Evolutionary conservation across 2,113 vertebrate species (phyloP).

Genomic region (Bambusicola thoracicus): DNA sequence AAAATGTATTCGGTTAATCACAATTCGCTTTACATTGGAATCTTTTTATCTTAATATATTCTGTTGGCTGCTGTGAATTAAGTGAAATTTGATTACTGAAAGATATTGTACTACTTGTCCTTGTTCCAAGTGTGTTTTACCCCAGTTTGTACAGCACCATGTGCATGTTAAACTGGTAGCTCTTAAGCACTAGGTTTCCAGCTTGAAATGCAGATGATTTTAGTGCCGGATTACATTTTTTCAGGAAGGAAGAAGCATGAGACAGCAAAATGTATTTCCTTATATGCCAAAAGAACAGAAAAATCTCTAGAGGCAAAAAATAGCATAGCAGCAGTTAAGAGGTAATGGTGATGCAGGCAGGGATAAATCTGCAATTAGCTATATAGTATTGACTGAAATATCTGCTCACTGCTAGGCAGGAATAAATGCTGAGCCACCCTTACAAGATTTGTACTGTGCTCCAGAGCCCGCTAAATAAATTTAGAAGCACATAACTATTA

Average conservation of each 20-base stretch:
- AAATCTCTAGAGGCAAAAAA: not conserved
- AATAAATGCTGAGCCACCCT: not conserved
- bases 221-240: not conserved
- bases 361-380: not conserved
- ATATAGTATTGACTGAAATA: not conserved
- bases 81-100: not conserved
- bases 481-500: not conserved
- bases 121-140: not conserved
- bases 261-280: not conserved
- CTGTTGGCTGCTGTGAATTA: not conserved
- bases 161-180: not conserved
- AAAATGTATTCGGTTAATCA: not conserved
- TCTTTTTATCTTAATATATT: not conserved
- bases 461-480: constrained; percentile 15
- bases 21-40: not conserved
- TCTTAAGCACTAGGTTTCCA: not conserved
- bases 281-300: not conserved
- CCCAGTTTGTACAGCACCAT: not conserved
- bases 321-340: not conserved
- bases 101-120: not conserved
- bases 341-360: not conserved
- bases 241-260: not conserved
- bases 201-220: not conserved
- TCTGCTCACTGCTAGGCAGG: not conserved
- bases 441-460: not conserved